phyloP scores from a whole-genome alignment of 2,888 invertebrate species.

The Hirtodrosophila cameraria region DNA sequence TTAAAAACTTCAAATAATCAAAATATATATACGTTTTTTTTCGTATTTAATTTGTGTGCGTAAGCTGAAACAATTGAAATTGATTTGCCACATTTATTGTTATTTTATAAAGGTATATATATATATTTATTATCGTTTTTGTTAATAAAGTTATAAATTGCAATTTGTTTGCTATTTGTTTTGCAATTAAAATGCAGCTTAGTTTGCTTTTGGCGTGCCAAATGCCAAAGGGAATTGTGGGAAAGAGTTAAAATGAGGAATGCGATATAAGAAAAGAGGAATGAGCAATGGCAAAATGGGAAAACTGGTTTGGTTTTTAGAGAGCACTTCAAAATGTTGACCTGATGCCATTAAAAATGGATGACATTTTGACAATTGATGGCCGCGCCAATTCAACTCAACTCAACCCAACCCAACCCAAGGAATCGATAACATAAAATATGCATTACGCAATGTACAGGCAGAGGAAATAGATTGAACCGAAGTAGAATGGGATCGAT shows the following conservation, averaged over 20 bases:
- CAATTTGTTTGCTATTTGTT: conserved; percentile 43
- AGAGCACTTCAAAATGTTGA: conserved; percentile 42
- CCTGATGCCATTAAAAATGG: conserved; percentile 62
- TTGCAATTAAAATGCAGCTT: conserved; percentile 38
- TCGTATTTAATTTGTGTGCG: not conserved
- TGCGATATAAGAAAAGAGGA: too few relatives aligned
- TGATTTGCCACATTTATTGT: conserved; percentile 36
- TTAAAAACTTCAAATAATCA: conserved; percentile 13
- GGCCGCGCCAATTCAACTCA: too few relatives aligned
- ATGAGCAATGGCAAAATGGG: too few relatives aligned
- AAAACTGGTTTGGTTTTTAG: conserved; percentile 30
- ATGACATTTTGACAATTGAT: conserved; percentile 79
- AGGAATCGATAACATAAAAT: conserved; percentile 77
- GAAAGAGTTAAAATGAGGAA: too few relatives aligned
- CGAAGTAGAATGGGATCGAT: not conserved
- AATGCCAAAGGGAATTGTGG: too few relatives aligned
- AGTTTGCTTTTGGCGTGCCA: conserved; percentile 1
- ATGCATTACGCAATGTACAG: conserved; percentile 61
- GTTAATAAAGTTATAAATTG: conserved; percentile 50
- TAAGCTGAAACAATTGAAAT: conserved; percentile 38
- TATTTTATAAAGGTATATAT: not conserved
- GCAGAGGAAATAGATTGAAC: conserved; percentile 17
- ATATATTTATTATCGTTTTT: conserved; percentile 12
- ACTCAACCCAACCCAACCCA: too few relatives aligned
- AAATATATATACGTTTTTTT: not conserved